phyloP scores from a whole-genome alignment of 2,888 invertebrate species.

The Aquatica leii region DNA sequence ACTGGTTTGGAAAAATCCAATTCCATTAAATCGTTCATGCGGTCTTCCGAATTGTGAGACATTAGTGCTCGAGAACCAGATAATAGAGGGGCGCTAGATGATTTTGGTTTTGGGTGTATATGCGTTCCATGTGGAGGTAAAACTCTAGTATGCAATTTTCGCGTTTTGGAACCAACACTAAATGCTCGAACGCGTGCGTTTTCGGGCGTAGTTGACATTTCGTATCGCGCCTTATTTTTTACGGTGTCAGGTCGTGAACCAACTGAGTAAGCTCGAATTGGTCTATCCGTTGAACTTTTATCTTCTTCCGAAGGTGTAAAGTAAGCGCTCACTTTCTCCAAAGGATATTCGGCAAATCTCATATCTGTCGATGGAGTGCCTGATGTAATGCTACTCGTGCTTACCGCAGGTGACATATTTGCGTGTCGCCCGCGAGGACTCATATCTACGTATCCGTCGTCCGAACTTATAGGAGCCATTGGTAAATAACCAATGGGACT shows the following conservation, averaged over 20 bases:
- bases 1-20: constrained; percentile 71
- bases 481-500: constrained; percentile 64
- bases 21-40: constrained; percentile 84
- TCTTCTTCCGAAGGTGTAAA: constrained; percentile 70
- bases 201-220: constrained; percentile 61
- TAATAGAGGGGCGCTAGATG: constrained; percentile 74
- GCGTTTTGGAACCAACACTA: constrained; percentile 77
- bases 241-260: constrained; percentile 77
- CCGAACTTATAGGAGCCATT: constrained; percentile 68
- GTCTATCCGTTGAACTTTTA: constrained; percentile 62
- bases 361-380: constrained; percentile 85
- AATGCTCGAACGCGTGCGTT: constrained; percentile 74
- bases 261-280: constrained; percentile 84
- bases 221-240: constrained; percentile 43
- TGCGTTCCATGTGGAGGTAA: constrained; percentile 49
- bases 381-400: constrained; percentile 78
- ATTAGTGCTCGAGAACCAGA: constrained; percentile 61
- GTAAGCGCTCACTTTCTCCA: constrained; percentile 83
- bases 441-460: constrained; percentile 70
- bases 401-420: constrained; percentile 70
- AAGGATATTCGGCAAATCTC: constrained; percentile 77
- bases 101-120: constrained; percentile 62
- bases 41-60: constrained; percentile 65
- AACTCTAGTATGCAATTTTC: constrained; percentile 58
- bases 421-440: constrained; percentile 51